Evolutionary conservation across 1,140 invertebrate genomes (phyloP).

Genomic region (Drepana arcuata): DNA sequence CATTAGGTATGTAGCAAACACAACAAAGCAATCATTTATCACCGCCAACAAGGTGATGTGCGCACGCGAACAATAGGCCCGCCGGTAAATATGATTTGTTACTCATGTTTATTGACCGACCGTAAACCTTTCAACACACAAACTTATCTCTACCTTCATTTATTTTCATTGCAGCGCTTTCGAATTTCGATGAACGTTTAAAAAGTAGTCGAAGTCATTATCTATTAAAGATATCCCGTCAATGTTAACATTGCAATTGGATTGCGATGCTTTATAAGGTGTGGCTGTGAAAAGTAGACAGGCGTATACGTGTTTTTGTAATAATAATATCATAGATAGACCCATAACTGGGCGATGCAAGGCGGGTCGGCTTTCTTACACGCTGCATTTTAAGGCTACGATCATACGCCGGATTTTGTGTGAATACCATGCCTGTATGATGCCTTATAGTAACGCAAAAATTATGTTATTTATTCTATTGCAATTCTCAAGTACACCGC

Average conservation of each 20-base stretch:
- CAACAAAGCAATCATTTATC: constrained; percentile 11
- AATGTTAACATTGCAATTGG: constrained; percentile 47
- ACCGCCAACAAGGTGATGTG: constrained; percentile 8
- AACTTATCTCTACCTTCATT: neutral
- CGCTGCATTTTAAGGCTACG: constrained; percentile 18
- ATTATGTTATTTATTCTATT: too few species aligned
- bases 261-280: constrained; percentile 44
- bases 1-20: constrained; percentile 4
- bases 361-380: constrained; percentile 46
- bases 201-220: constrained; percentile 13
- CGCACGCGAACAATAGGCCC: constrained; percentile 6
- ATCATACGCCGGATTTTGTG: constrained; percentile 12
- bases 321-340: constrained; percentile 56
- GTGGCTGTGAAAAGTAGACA: constrained; percentile 50
- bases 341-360: constrained; percentile 42
- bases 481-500: too few species aligned
- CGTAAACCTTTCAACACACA: neutral
- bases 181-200: constrained; percentile 1
- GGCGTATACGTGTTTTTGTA: constrained; percentile 40
- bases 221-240: constrained; percentile 48
- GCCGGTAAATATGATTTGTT: constrained; percentile 11
- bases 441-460: too few species aligned
- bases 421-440: too few species aligned
- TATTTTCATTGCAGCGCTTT: neutral
- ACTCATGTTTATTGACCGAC: constrained; percentile 8